phyloP scores from a whole-genome alignment of 2,888 invertebrate species.

The Stenoptilia bipunctidactyla region DNA sequence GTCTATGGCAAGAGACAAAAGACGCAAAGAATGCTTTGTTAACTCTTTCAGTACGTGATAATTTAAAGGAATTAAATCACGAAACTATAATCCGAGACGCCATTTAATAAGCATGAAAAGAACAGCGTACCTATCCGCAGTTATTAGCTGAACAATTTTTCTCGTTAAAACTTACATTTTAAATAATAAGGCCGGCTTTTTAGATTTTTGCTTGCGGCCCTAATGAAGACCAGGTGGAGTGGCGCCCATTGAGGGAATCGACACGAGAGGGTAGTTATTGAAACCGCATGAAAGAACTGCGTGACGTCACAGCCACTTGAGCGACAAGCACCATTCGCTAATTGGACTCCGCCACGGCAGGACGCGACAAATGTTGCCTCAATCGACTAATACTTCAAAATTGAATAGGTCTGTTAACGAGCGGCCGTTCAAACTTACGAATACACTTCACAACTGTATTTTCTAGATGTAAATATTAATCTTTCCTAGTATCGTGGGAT shows the following conservation, averaged over 20 bases:
- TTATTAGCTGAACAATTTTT: constrained; percentile 61
- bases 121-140: constrained; percentile 18
- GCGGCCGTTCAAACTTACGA: constrained; percentile 33
- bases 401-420: constrained; percentile 68
- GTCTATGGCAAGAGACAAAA: constrained; percentile 67
- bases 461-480: neutral
- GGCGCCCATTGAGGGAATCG: constrained; percentile 62
- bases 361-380: constrained; percentile 63
- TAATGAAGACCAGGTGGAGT: constrained; percentile 68
- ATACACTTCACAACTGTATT: neutral
- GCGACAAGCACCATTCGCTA: constrained; percentile 64
- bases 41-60: constrained; percentile 47
- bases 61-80: constrained; percentile 50
- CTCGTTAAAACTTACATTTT: constrained; percentile 55
- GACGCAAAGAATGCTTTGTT: constrained; percentile 49
- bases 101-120: constrained; percentile 10
- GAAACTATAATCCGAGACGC: constrained; percentile 33
- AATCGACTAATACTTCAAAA: constrained; percentile 67
- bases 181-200: constrained; percentile 47
- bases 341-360: constrained; percentile 65
- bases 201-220: constrained; percentile 46
- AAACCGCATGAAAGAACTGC: constrained; percentile 59
- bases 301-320: constrained; percentile 65
- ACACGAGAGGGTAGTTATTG: constrained; percentile 66
- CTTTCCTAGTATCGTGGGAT: neutral